Evolutionary conservation across 2,888 invertebrate species (phyloP).

Genomic region (Lasioglossum marginatum): DNA sequence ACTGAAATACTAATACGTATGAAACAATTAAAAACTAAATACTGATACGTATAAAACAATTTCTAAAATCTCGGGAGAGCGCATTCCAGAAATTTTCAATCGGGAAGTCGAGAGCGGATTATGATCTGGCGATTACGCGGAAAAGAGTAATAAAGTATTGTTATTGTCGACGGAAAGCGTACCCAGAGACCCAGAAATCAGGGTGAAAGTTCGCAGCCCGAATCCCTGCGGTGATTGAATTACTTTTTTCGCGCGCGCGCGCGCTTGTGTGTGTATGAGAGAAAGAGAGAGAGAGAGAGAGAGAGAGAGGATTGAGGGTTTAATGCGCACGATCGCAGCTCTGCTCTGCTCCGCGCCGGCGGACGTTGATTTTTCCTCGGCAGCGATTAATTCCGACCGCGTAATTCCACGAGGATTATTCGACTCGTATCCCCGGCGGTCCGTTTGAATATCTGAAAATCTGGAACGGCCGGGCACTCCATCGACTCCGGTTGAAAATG

Average conservation of each 20-base stretch:
- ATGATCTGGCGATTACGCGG: neutral
- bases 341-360: neutral
- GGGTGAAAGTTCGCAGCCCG: neutral
- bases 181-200: constrained; percentile 1
- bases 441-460: constrained; percentile 34
- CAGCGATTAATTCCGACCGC: constrained; percentile 31
- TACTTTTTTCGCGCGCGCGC: neutral
- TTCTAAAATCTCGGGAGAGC: no score
- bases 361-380: constrained; percentile 18
- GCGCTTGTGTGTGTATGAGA: neutral
- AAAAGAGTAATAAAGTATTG: neutral
- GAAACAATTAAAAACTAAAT: no score
- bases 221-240: constrained; percentile 6
- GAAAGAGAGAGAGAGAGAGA: no score
- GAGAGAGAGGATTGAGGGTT: neutral
- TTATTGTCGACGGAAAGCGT: neutral
- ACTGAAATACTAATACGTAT: no score
- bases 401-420: constrained; percentile 25
- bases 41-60: no score
- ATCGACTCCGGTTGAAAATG: neutral
- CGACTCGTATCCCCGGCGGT: neutral
- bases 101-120: neutral
- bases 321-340: constrained; percentile 3
- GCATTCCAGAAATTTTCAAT: neutral
- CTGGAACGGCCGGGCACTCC: neutral